Evolutionary conservation across 92 coral and sea anemone species (phyloP).

Genomic region (Ricordea florida): DNA sequence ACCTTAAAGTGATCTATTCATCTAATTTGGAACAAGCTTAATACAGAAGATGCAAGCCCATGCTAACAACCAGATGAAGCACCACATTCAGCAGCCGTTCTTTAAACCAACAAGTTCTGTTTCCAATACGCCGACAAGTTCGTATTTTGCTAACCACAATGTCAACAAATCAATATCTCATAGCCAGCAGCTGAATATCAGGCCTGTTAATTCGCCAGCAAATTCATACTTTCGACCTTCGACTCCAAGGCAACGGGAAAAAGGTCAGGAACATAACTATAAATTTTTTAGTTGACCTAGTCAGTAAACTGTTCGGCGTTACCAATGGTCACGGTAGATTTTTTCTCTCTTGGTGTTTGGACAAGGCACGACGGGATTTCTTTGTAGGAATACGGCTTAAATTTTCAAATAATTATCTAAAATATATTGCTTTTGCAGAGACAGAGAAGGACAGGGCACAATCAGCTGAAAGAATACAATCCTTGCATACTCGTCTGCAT

Average conservation of each 20-base stretch:
- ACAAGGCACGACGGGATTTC: no score
- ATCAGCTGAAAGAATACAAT: conserved; percentile 88
- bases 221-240: conserved; percentile 69
- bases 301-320: not conserved
- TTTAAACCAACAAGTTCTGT: conserved; percentile 83
- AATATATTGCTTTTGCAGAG: conserved; percentile 10
- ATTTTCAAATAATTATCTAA: not conserved
- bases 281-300: not conserved
- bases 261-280: conserved; percentile 48
- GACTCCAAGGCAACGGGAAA: conserved; percentile 94
- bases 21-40: not conserved
- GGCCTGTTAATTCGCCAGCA: conserved; percentile 66
- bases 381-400: no score
- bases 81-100: conserved; percentile 88
- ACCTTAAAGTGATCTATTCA: no score
- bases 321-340: not conserved
- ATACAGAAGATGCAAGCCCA: conserved; percentile 45
- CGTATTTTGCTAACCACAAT: conserved; percentile 81
- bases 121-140: conserved; percentile 44
- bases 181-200: conserved; percentile 71
- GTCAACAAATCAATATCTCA: conserved; percentile 60
- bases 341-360: not conserved
- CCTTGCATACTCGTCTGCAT: conserved; percentile 92
- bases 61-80: conserved; percentile 63
- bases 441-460: conserved; percentile 74